phyloP scores from a whole-genome alignment of 92 coral and sea anemone species.

The Porites rus region DNA sequence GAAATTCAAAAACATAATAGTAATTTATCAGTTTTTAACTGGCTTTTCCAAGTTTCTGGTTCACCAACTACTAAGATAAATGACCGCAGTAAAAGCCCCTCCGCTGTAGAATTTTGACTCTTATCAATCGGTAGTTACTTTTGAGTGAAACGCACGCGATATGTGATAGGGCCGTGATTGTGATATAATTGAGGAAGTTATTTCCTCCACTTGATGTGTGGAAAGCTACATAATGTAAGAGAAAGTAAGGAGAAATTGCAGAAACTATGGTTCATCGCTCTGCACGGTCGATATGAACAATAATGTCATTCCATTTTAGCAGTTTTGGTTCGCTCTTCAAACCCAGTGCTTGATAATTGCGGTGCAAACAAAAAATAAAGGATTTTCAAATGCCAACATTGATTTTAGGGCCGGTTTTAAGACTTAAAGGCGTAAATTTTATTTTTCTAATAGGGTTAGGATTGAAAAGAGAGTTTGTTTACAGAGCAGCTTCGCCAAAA shows the following conservation, averaged over 20 bases:
- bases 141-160: neutral
- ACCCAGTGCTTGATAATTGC: no score
- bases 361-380: no score
- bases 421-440: neutral
- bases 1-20: constrained; percentile 4
- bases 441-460: no score
- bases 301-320: neutral
- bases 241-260: neutral
- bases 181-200: neutral
- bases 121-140: neutral
- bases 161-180: neutral
- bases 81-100: constrained; percentile 31
- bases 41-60: constrained; percentile 28
- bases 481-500: neutral
- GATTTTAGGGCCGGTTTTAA: neutral
- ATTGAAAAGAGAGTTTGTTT: neutral
- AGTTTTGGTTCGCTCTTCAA: neutral
- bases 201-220: neutral
- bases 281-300: no score
- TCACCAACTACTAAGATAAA: constrained; percentile 31
- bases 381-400: no score
- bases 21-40: constrained; percentile 13
- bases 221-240: neutral
- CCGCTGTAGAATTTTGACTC: neutral
- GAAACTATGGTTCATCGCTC: no score